A percentile compares a stretch with the other conserved stretches of the same genome.
Evolutionary conservation across 1,140 invertebrate genomes (phyloP).

Genomic region (Phthorimaea operculella): DNA sequence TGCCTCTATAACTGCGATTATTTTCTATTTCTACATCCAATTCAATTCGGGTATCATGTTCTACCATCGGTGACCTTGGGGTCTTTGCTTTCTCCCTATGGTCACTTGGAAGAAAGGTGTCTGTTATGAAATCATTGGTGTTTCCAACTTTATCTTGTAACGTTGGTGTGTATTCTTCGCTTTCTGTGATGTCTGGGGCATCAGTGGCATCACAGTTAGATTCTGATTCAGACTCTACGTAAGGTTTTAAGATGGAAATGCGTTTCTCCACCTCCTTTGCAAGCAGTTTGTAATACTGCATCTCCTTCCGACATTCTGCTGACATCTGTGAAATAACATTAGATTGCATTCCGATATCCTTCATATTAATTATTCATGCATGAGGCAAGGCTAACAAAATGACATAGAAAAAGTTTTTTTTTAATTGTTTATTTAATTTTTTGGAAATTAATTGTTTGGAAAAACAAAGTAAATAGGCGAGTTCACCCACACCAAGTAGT

Average conservation of each 20-base stretch:
- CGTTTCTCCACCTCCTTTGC: slow-evolving; percentile 70
- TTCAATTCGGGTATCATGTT: not conserved
- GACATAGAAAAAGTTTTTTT: no score
- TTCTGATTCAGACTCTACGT: slow-evolving; percentile 38
- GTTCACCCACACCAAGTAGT: no score
- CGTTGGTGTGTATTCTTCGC: not conserved
- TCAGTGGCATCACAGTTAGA: slow-evolving; percentile 10
- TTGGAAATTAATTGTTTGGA: no score
- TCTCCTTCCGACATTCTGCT: slow-evolving; percentile 70
- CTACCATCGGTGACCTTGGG: not conserved
- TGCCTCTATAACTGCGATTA: not conserved
- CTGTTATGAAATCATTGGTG: not conserved
- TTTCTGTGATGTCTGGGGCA: not conserved
- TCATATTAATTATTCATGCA: no score
- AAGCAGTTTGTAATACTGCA: slow-evolving; percentile 72
- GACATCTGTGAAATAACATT: slow-evolving; percentile 63
- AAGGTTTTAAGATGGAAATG: slow-evolving; percentile 42
- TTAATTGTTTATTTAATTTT: no score
- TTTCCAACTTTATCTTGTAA: not conserved
- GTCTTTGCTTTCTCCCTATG: not conserved
- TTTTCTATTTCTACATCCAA: not conserved
- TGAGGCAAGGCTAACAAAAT: no score
- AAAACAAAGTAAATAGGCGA: no score
- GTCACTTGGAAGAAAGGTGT: not conserved
- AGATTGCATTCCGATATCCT: no score